Evolutionary conservation across 2,797 vertebrate genomes (phyloP).

Genomic region (Sebastes trivittatus): DNA sequence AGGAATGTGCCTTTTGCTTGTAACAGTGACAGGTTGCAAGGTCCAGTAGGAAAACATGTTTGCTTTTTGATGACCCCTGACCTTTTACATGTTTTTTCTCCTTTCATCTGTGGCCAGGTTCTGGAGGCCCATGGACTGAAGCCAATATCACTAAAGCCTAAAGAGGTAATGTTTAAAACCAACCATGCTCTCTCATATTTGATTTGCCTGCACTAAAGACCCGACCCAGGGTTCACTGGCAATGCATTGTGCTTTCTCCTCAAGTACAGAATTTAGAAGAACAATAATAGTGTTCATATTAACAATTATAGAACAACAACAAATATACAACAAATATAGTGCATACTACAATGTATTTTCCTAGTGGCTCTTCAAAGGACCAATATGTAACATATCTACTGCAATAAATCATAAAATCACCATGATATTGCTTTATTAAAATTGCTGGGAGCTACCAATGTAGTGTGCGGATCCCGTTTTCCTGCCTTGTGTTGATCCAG

Average conservation of each 20-base stretch:
- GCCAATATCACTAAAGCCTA: slow-evolving; percentile 92
- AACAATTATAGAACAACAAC: neutral
- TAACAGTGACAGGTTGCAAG: slow-evolving; percentile 48
- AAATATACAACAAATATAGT: neutral
- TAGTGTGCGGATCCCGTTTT: too few species aligned
- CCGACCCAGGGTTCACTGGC: neutral
- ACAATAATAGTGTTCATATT: neutral
- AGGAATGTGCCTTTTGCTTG: slow-evolving; percentile 21
- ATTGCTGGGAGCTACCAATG: too few species aligned
- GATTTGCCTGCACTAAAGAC: neutral
- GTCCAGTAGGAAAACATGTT: slow-evolving; percentile 65
- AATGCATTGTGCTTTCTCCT: neutral
- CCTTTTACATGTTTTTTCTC: slow-evolving; percentile 54
- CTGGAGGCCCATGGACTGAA: slow-evolving; percentile 94
- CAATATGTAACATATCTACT: too few species aligned
- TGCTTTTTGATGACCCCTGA: slow-evolving; percentile 65
- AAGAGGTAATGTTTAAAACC: slow-evolving; percentile 89
- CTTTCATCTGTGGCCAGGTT: slow-evolving; percentile 83
- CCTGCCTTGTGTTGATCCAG: too few species aligned
- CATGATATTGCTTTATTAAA: too few species aligned
- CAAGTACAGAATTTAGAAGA: neutral
- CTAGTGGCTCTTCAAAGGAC: neutral
- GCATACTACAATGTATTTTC: neutral
- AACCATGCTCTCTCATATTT: slow-evolving; percentile 24
- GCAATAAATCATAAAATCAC: too few species aligned